phyloP scores from a whole-genome alignment of 2,888 invertebrate species.

The Esperia sulphurella region DNA sequence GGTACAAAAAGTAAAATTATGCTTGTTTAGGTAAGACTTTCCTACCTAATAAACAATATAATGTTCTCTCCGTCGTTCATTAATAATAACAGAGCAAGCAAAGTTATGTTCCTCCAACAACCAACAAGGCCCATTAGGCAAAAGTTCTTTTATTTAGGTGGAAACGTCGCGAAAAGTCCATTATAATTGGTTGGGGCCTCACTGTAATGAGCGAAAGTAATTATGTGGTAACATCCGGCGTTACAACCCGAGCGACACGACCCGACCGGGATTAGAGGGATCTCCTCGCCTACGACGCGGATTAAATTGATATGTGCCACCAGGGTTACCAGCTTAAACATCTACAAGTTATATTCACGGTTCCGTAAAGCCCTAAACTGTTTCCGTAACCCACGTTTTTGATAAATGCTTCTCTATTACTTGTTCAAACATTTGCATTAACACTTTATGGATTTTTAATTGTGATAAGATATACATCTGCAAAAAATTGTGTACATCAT shows the following conservation, averaged over 20 bases:
- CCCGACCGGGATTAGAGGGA: conserved; percentile 64
- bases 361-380: too few species aligned
- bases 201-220: conserved; percentile 58
- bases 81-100: neutral
- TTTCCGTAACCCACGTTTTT: neutral
- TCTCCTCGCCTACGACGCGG: conserved; percentile 56
- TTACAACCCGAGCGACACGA: conserved; percentile 53
- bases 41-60: neutral
- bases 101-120: neutral
- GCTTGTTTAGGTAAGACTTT: too few species aligned
- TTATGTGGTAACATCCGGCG: conserved; percentile 68
- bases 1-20: too few species aligned
- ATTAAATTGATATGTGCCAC: conserved; percentile 74
- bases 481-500: too few species aligned
- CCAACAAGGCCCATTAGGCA: conserved; percentile 18
- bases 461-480: too few species aligned
- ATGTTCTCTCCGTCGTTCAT: neutral
- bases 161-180: conserved; percentile 26
- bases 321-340: conserved; percentile 14
- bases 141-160: conserved; percentile 13
- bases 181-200: conserved; percentile 38
- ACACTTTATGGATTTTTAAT: too few species aligned
- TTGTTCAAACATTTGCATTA: neutral
- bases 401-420: neutral
- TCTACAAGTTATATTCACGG: too few species aligned